Evolutionary conservation across 2,888 invertebrate species (phyloP).

Genomic region (Lasioglossum pauxillum): DNA sequence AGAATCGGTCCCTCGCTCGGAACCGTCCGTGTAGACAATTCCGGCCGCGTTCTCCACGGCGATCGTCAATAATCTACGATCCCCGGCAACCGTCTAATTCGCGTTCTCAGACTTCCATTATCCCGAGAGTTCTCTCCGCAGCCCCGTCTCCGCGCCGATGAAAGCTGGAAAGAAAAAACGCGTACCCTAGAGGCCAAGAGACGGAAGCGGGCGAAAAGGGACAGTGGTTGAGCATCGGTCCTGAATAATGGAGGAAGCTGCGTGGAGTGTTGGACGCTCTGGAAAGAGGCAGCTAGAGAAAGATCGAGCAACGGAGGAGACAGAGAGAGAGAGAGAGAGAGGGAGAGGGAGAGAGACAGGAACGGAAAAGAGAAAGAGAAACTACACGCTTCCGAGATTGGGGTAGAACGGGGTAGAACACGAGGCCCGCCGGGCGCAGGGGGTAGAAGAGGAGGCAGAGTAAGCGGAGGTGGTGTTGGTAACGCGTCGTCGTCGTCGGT

Average conservation of each 20-base stretch:
- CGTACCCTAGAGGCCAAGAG: constrained; percentile 6
- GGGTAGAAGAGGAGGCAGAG: constrained; percentile 36
- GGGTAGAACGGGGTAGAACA: constrained; percentile 27
- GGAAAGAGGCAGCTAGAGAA: constrained; percentile 7
- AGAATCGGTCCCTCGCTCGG: background rate
- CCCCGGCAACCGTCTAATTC: constrained; percentile 40
- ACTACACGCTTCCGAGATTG: constrained; percentile 15
- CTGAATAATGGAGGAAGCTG: constrained; percentile 80
- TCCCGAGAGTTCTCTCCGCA: constrained; percentile 24
- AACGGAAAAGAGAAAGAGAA: constrained; percentile 2
- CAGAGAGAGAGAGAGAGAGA: constrained; percentile 8
- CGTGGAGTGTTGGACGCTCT: constrained; percentile 51
- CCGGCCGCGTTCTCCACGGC: background rate
- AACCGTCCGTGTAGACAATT: background rate
- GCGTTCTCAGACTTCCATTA: constrained; percentile 44
- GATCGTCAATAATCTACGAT: constrained; percentile 26
- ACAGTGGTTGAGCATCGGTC: constrained; percentile 79
- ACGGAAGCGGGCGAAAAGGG: constrained; percentile 64
- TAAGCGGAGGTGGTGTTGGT: constrained; percentile 43
- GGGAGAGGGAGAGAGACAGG: background rate
- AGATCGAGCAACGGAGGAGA: background rate
- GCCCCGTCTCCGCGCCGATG: background rate
- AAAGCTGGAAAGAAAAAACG: constrained; percentile 32
- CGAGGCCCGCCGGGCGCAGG: constrained; percentile 1
- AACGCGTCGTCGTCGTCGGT: constrained; percentile 41